phyloP scores from a whole-genome alignment of 2,888 invertebrate species.

The Epistrophella euchroma region DNA sequence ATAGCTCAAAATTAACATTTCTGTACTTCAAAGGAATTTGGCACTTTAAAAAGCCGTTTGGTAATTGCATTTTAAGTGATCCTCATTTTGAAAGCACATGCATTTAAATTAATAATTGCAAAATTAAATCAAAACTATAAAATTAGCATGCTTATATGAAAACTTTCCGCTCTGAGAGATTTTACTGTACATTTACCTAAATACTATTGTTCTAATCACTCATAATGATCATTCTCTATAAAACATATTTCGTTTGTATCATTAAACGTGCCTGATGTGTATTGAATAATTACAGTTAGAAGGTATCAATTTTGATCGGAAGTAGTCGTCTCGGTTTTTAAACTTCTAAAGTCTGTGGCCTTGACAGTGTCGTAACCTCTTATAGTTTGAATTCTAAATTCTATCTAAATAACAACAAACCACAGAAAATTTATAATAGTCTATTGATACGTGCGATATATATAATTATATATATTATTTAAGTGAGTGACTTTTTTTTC shows the following conservation, averaged over 20 bases:
- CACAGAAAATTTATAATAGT: constrained; percentile 21
- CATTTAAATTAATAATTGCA: no score
- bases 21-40: no score
- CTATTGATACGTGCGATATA: background rate
- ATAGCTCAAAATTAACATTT: no score
- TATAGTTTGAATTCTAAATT: background rate
- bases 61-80: no score
- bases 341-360: constrained; percentile 1
- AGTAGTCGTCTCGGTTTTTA: constrained; percentile 16
- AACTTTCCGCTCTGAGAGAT: background rate
- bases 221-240: background rate
- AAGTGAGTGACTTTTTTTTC: background rate
- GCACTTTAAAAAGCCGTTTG: no score
- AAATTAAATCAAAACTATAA: no score
- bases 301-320: constrained; percentile 12
- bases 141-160: background rate
- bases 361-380: constrained; percentile 15
- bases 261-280: background rate
- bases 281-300: background rate
- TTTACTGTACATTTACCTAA: background rate
- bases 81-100: background rate
- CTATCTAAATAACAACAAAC: constrained; percentile 33
- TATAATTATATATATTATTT: background rate
- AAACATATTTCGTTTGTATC: background rate
- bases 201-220: background rate